Conservation (phyloP, 2,113 vertebrate species). For the mouse (Mus musculus) region DNA sequence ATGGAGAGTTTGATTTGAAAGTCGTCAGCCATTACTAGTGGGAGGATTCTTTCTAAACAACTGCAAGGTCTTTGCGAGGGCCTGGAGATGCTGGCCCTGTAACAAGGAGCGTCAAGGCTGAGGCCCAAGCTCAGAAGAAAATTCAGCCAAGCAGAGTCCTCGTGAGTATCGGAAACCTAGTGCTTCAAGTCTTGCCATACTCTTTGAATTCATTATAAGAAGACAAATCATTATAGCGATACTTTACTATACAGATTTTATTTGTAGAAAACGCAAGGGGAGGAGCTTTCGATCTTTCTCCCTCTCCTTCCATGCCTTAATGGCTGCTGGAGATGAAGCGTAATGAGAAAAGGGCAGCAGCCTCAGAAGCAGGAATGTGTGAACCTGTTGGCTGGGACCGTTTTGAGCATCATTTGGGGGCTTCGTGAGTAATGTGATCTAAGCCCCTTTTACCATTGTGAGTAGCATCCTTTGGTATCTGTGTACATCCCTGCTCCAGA, state of each 20-base stretch:
- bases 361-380: not conserved
- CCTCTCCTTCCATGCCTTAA: not conserved
- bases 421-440: accelerated
- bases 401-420: not conserved
- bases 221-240: not conserved
- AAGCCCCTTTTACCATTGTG: not conserved
- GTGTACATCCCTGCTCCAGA: not conserved
- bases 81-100: too few species aligned
- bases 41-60: not conserved
- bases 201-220: not conserved
- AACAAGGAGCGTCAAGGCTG: not conserved
- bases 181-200: not conserved
- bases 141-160: not conserved
- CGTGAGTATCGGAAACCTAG: not conserved
- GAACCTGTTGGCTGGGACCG: not conserved
- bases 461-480: not conserved
- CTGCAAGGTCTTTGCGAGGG: not conserved
- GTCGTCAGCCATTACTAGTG: not conserved
- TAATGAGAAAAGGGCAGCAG: not conserved
- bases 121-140: not conserved
- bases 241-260: not conserved
- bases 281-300: not conserved
- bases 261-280: not conserved
- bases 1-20: not conserved
- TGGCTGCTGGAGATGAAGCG: not conserved